Base-by-base conservation (phyloP, 2,797 vertebrate species). In the Karalla daura region DNA sequence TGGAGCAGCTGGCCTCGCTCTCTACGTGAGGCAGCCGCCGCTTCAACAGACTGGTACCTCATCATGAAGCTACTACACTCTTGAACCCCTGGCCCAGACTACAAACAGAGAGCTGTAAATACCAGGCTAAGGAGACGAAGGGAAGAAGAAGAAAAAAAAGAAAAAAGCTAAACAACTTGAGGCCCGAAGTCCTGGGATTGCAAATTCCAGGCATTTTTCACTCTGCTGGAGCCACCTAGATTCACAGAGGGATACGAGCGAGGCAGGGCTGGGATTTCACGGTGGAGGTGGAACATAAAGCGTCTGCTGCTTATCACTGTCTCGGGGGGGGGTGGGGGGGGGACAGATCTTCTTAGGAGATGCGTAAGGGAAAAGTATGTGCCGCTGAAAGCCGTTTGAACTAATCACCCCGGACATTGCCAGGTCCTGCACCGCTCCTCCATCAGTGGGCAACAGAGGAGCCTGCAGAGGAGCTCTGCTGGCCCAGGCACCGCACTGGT, bases 141-240 rank as follows among this genome's bases (percentile, higher is more conserved):
- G 63, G 64, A 62, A 59, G 76, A 84, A 88, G 8, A 35, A 7
- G 37, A 49, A 64, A 63, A 80, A 65, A 68, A 63, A n/a, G n/a
- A 60, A 78, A 85, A 88, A 89, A 77, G 41, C 80, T 63, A 80
- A 90, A 87, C 85, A 92, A 90, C 85, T 88, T 86, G 84, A 91
- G 90, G 88, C 89, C 86, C 88, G 80, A 86, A 91, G 85, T 88
- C 87, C 84, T 89, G 76, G 80, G 86, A 89, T 89, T 88, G 89
- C 88, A 92, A 91, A 93, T 94, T 94, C 93, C 89, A 88, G 70
- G 80, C 88, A 92, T 93, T 91, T 92, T 85, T 93, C 61, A 70
- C 84, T 89, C 74, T 55, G 80, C 85, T 89, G 82, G 87, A 89
- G 83, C 76, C 81, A 91, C 86, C 88, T 91, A 79, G 70, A 83